These are phyloP conservation scores for Atrichornis clamosus DNA, from an alignment of 2,113 vertebrate species.

Conservation along the genomic window DNA sequence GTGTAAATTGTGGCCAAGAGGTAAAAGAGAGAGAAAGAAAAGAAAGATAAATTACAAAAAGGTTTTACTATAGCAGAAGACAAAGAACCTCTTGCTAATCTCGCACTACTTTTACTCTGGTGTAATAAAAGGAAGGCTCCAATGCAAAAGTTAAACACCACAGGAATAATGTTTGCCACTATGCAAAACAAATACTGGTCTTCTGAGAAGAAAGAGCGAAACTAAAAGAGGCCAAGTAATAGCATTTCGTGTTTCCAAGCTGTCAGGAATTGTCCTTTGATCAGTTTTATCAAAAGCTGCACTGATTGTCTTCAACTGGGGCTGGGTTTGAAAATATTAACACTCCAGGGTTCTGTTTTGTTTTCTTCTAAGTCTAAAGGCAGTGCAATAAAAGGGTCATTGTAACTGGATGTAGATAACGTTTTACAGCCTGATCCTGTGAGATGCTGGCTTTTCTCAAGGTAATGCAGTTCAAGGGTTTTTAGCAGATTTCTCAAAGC, in stretches of 20 bases:
- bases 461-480: not conserved
- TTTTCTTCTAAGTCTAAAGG: not conserved
- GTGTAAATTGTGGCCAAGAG: slow-evolving; percentile 17
- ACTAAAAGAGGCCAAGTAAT: slow-evolving; percentile 47
- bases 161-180: not conserved
- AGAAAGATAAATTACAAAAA: not conserved
- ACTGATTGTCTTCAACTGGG: slow-evolving; percentile 13
- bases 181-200: slow-evolving; percentile 48
- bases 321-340: slow-evolving; percentile 44
- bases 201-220: slow-evolving; percentile 43
- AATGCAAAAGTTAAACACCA: slow-evolving; percentile 19
- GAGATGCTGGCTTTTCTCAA: slow-evolving; percentile 12
- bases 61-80: slow-evolving; percentile 10
- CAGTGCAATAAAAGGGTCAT: not conserved
- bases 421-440: not conserved
- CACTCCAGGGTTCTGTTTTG: slow-evolving; percentile 16
- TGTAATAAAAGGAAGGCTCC: not conserved
- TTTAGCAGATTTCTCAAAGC: not conserved
- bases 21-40: not conserved
- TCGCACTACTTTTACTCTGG: not conserved
- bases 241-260: slow-evolving; percentile 41
- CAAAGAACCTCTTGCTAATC: slow-evolving; percentile 13
- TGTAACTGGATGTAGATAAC: not conserved
- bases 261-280: slow-evolving; percentile 52
- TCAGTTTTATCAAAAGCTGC: slow-evolving; percentile 59